phyloP scores from a whole-genome alignment of 2,113 vertebrate genomes.

The Gallinago media region DNA sequence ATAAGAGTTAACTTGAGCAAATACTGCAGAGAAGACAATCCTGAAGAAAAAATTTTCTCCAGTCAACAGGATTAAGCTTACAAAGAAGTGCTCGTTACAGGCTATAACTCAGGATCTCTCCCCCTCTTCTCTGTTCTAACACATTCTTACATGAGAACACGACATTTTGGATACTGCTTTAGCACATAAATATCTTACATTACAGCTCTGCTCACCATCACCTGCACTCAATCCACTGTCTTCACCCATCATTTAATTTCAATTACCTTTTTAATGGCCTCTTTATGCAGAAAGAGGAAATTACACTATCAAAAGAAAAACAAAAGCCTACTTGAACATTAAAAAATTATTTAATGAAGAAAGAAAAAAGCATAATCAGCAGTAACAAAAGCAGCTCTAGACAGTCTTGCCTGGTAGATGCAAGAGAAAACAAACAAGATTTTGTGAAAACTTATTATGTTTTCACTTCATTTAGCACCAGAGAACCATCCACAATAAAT shows the following conservation, averaged over 20 bases:
- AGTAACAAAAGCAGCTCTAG: neutral
- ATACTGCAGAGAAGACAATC: neutral
- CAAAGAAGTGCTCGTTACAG: neutral
- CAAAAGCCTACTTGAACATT: neutral
- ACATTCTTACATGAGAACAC: neutral
- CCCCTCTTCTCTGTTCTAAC: neutral
- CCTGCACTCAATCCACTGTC: neutral
- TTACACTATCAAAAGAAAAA: neutral
- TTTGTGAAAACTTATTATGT: neutral
- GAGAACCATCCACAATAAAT: conserved; percentile 49
- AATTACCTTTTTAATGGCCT: neutral
- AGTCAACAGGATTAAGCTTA: neutral
- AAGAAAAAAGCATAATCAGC: neutral
- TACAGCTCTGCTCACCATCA: neutral
- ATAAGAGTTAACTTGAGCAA: neutral
- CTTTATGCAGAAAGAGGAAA: neutral
- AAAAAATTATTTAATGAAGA: neutral
- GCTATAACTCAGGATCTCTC: neutral
- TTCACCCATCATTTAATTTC: neutral
- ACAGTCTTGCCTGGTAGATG: neutral
- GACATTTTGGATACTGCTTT: neutral
- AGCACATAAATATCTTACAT: neutral
- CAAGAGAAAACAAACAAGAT: neutral
- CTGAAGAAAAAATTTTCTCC: neutral
- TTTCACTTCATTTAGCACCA: conserved; percentile 34